Evolutionary conservation across 2,113 vertebrate genomes (phyloP), one percentile per base, ranked within the genome.

Genomic region (Rhodinocichla rosea): DNA sequence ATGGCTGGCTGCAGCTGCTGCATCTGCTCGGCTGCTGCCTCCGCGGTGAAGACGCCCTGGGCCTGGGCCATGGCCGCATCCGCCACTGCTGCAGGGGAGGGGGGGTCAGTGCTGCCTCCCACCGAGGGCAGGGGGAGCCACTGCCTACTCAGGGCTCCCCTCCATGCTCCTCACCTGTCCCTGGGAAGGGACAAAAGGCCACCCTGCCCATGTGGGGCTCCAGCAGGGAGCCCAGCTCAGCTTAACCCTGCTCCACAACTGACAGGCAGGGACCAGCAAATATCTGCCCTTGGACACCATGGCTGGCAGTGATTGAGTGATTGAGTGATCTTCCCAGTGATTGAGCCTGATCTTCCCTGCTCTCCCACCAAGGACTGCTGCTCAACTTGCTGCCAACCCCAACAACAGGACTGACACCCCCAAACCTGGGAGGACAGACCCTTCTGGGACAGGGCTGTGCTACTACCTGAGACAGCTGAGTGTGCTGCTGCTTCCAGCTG

Each of bases 1-100:
- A 99, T 98, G 69, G 98, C 99, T 56, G 99, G 98, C 94, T 99
- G 99, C 97, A 99, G 98, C 96, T 99, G 98, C 87, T 99, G 99
- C 75, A 99, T 97, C 96, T 99, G 99, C 85, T 99, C 99, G 0
- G 98, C 98, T 3, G 98, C 98, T 1, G 98, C 97, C 87, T 99
- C 99, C 1, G 99, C 26, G 0, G 96, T 90, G 82, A 99, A 99
- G 18, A 99, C 95, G 0, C 98, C 98, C 96, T 99, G 99, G 0
- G 98, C 97, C 96, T 99, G 98, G 7, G 98, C 98, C 98, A 99
- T 98, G 14, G 98, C 99, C 9, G 98, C 98, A 10, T 99, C 99
- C 1, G 99, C 99, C 93, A 99, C 99, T 1, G 99, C 99, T 99
- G 92, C 45, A 65, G 12, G 64, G 69, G 47, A 95, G 39, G 3